A percentile compares a stretch with the other conserved stretches of the same genome.
phyloP scores from a whole-genome alignment of 2,797 vertebrate genomes.

The Pseudomugil tenellus region DNA sequence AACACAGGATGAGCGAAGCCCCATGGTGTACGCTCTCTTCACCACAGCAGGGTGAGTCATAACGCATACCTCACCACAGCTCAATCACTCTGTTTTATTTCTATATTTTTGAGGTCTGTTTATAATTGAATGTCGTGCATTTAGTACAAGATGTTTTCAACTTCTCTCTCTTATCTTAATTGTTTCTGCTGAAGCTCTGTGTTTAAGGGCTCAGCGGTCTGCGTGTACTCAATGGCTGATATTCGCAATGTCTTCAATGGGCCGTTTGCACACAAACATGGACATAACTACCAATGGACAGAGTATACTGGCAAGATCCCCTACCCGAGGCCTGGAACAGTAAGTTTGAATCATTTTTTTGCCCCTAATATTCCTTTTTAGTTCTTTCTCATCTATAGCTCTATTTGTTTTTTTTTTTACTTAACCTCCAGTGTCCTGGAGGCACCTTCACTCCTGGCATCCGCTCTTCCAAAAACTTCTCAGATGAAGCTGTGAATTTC shows the following conservation, averaged over 20 bases:
- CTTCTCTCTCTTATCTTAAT: slow-evolving; percentile 21
- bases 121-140: slow-evolving; percentile 25
- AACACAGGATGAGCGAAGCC: slow-evolving; percentile 86
- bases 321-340: slow-evolving; percentile 88
- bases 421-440: slow-evolving; percentile 83
- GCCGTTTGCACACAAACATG: slow-evolving; percentile 89
- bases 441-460: slow-evolving; percentile 87
- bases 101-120: slow-evolving; percentile 23
- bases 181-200: slow-evolving; percentile 81
- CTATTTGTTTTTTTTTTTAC: not conserved
- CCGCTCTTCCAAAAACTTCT: slow-evolving; percentile 86
- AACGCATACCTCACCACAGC: slow-evolving; percentile 10
- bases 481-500: slow-evolving; percentile 88
- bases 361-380: not conserved
- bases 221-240: slow-evolving; percentile 88
- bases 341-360: slow-evolving; percentile 61
- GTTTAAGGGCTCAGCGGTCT: slow-evolving; percentile 89
- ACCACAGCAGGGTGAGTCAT: slow-evolving; percentile 86
- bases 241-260: slow-evolving; percentile 90
- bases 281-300: slow-evolving; percentile 89
- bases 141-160: slow-evolving; percentile 5
- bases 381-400: not conserved
- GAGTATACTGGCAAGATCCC: slow-evolving; percentile 89
- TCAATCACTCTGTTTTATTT: slow-evolving; percentile 3
- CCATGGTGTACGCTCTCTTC: slow-evolving; percentile 87